Base-by-base conservation (phyloP, 53 echinoderm and acorn worm genomes). In the Antedon mediterranea region DNA sequence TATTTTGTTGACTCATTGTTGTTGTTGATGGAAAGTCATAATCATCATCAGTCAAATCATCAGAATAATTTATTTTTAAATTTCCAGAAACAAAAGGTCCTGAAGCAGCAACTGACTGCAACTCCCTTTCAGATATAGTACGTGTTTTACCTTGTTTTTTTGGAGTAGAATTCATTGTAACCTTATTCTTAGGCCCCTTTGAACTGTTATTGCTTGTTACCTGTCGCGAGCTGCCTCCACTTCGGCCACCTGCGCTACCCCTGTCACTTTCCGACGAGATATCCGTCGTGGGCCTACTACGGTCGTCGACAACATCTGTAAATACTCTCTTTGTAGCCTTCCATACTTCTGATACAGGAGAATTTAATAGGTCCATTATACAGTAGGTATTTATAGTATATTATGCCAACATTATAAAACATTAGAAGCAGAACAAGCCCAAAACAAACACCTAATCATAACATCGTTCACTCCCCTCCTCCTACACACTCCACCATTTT, bases 281-380 rank as follows among this genome's bases (percentile, higher is more conserved):
- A n/a, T n/a, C n/a, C 13, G 41, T 13, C 41, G 41, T 41, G 13
- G 41, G 41, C 41, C 13, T 41, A 41, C n/a, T n/a, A n/a, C n/a
- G 41, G 57, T 57, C 57, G 70, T 93, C 93, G 79, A 90, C 82
- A 31, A 88, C 84, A 42, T 90, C 93, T 0, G 91, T 74, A 34
- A 93, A 86, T 30, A 88, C 89, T 74, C 83, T 72, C 34, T 91
- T 93, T 20, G 93, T 93, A 31, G 85, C 87, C 77, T 86, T 93
- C 93, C 93, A 93, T 43, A 89, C 80, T 72, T 93, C 90, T 29
- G 88, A 79, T 83, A 93, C 80, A 23, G 93, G 93, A 33, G 74
- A 86, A 43, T 88, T 93, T 34, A 91, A 78, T 44, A 93, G 89
- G 28, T 91, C 90, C 93, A 93, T 93, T 30, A 29, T 82, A 13